Conservation (phyloP, 2,113 vertebrate species). For the Boulengeromyrus knoepffleri region DNA sequence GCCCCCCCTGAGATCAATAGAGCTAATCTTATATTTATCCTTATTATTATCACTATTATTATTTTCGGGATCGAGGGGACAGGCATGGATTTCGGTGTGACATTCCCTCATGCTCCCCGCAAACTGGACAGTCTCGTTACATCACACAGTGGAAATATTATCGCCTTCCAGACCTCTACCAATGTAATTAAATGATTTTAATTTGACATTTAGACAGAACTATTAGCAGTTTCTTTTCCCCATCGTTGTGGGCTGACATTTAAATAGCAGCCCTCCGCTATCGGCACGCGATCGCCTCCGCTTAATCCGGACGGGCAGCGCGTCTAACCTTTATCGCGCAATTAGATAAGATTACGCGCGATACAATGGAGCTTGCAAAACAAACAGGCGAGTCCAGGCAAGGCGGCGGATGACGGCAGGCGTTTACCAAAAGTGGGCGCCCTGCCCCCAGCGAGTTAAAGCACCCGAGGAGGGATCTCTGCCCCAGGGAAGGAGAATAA, state of each 20-base stretch:
- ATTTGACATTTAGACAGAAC: conserved; percentile 65
- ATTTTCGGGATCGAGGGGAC: neutral
- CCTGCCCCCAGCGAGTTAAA: neutral
- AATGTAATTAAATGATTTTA: conserved; percentile 65
- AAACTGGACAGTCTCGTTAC: conserved; percentile 50
- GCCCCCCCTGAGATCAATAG: neutral
- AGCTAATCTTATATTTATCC: neutral
- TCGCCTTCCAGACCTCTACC: conserved; percentile 45
- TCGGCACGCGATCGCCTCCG: conserved; percentile 51
- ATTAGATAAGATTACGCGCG: conserved; percentile 44
- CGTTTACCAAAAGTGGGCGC: neutral
- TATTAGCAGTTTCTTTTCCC: conserved; percentile 47
- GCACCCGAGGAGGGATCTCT: neutral
- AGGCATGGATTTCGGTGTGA: neutral
- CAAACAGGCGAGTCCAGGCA: conserved; percentile 19
- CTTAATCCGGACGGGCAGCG: conserved; percentile 45
- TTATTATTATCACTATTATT: neutral
- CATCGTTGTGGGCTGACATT: conserved; percentile 62
- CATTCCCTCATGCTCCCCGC: neutral
- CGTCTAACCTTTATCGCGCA: conserved; percentile 33
- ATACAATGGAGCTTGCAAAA: conserved; percentile 12
- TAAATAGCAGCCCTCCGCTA: conserved; percentile 62
- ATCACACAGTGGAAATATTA: conserved; percentile 48
- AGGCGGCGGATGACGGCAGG: neutral
- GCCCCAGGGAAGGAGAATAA: conserved; percentile 38